Evolutionary conservation across 2,888 invertebrate species (phyloP), one percentile per base, ranked within the genome.

Genomic region (Tridacna crocea): DNA sequence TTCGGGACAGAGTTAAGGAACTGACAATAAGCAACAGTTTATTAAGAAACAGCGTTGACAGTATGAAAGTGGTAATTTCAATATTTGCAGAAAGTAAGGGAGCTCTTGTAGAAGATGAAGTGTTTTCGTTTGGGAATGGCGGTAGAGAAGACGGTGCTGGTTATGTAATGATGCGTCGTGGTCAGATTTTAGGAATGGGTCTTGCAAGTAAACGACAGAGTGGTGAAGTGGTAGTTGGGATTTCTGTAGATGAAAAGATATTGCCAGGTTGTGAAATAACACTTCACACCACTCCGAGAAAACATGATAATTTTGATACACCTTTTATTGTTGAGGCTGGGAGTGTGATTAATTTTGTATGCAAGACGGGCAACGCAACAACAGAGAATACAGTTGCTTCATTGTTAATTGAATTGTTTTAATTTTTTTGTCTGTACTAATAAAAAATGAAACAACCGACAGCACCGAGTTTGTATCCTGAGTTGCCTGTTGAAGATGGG

Each of bases 141-240:
- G 79, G 79, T 66, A 79, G 79, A 65, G 73, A 79, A 74, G 47
- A 19, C n/a, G 75, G 70, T 47, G 75, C 63, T 79, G 79, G 75
- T 79, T 79, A 79, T 75, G 79, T 75, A 26, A 72, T 75, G 79
- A 79, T 75, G 79, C n/a, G n/a, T n/a, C n/a, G n/a, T n/a, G n/a
- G n/a, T n/a, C n/a, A n/a, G n/a, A n/a, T n/a, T n/a, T n/a, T n/a
- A n/a, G n/a, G n/a, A n/a, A n/a, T n/a, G n/a, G n/a, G n/a, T n/a
- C n/a, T n/a, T n/a, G n/a, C n/a, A n/a, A n/a, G n/a, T n/a, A n/a
- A n/a, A n/a, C n/a, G n/a, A n/a, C n/a, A n/a, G n/a, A n/a, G n/a
- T n/a, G n/a, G n/a, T n/a, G n/a, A n/a, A n/a, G n/a, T n/a, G n/a
- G n/a, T n/a, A n/a, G n/a, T n/a, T n/a, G n/a, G n/a, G n/a, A n/a